Evolutionary conservation across 2,888 invertebrate genomes (phyloP), one percentile per base, ranked within the genome.

Genomic region (Octonoba sinensis): DNA sequence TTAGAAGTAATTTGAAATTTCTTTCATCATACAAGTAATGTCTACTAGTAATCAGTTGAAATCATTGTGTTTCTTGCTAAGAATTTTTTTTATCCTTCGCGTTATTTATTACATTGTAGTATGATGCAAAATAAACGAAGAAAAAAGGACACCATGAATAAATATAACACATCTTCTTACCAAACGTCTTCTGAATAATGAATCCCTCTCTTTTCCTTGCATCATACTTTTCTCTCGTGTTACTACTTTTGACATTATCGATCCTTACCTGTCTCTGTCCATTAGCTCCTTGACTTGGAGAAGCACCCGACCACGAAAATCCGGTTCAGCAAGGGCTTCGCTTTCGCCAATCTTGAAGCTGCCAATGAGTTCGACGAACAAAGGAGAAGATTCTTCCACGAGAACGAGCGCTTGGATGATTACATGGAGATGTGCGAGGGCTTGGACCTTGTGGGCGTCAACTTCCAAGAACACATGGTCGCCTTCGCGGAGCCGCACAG

Each of bases 371-470:
- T 94, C 87, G 94, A 95, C 88, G 94, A 94, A 84, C 94, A 94
- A 87, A 90, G 95, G 83, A 92, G 93, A 18, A 90, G 93, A 86
- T 95, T 95, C 88, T 95, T 91, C 86, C 92, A 93, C 74, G 93
- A 93, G 85, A 93, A 94, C 88, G 94, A 94, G 87, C 89, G 93
- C 24, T 91, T 93, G 77, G 95, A 95, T 87, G 94, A 95, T 88
- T 95, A 94, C 88, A 93, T 94, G 93, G 94, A 95, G 89, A 94
- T 94, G 91, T 90, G 93, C 1, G 94, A 95, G 87, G 94, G 94
- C 0, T 90, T 95, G 84, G 94, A 94, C 87, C 90, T 95, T 22
- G 91, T 92, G 11, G 85, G 86, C 11, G 91, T 92, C 84, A 88
- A 88, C 83, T 90, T 90, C 85, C 87, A 88, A 75, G 90, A 90